Evolutionary conservation across 2,113 vertebrate genomes (phyloP), one percentile per base, ranked within the genome.

Genomic region (Pseudopipra pipra): DNA sequence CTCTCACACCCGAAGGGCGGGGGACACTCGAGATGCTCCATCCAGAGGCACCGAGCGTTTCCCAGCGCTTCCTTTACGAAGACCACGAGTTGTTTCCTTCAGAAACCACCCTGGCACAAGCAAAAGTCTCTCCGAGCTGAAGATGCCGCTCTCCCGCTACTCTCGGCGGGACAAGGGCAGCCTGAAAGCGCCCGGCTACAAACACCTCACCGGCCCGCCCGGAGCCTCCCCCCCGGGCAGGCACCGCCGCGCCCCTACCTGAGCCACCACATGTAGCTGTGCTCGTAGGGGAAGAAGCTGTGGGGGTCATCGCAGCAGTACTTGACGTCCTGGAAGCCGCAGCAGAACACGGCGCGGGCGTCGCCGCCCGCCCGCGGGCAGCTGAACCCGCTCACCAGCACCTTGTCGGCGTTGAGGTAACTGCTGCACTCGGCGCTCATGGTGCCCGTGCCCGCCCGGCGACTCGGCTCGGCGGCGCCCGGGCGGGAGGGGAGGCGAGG

Each of bases 241-340:
- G 30, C 41, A 41, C 71, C 24, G 39, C 54, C 70, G 87, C 55
- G 31, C 9, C 55, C 77, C 23, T 97, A 99, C 99, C 99, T 99
- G 96, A 99, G 98, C 99, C 99, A 99, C 99, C 99, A 99, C 99
- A 99, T 99, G 97, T 99, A 99, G 94, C 97, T 98, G 95, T 99
- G 99, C 82, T 99, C 98, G 91, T 99, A 99, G 5, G 99, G 99
- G 91, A 98, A 99, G 96, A 99, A 99, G 89, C 99, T 99, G 97
- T 99, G 98, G 33, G 99, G 98, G 89, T 99, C 99, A 91, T 99
- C 98, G 85, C 99, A 99, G 98, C 99, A 99, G 79, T 99, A 99
- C 91, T 99, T 99, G 33, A 99, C 97, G 84, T 99, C 99, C 56
- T 98, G 98, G 96, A 99, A 99, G 95, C 99, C 99, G 85, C 99